Evolutionary conservation across 1,140 invertebrate species (phyloP).

Genomic region (Neodiprion virginianus): DNA sequence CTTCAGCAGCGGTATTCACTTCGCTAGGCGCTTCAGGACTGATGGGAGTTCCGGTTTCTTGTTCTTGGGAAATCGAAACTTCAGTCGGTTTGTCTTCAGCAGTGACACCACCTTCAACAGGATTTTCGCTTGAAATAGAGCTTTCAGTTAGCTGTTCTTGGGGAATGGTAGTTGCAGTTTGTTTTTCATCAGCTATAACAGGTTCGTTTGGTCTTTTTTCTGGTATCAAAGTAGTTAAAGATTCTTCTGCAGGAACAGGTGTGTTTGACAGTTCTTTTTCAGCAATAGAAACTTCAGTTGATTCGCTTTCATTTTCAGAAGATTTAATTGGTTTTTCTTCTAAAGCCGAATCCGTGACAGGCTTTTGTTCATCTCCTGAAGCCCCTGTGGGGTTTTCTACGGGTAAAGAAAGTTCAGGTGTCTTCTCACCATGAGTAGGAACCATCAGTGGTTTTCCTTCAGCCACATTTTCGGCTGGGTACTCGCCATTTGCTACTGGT

Average conservation of each 20-base stretch:
- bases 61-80: not conserved
- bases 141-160: conserved; percentile 29
- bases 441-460: conserved; percentile 9
- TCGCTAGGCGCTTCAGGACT: not conserved
- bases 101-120: not conserved
- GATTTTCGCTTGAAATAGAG: conserved; percentile 21
- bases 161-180: conserved; percentile 19
- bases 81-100: conserved; percentile 19
- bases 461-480: conserved; percentile 21
- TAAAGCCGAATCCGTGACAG: not conserved
- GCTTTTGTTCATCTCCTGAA: conserved; percentile 13
- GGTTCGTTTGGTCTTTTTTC: conserved; percentile 1
- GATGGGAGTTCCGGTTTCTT: not conserved
- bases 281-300: not conserved
- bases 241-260: not conserved
- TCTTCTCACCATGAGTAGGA: not conserved
- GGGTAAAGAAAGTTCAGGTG: not conserved
- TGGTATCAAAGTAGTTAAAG: too few species aligned
- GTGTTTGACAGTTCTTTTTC: not conserved
- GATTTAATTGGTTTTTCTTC: not conserved
- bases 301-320: too few species aligned
- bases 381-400: not conserved
- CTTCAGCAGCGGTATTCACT: conserved; percentile 16
- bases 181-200: not conserved
- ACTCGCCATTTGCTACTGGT: not conserved